Evolutionary conservation across 1,140 invertebrate genomes (phyloP), one percentile per base, ranked within the genome.

Genomic region (Drosophila orosa): DNA sequence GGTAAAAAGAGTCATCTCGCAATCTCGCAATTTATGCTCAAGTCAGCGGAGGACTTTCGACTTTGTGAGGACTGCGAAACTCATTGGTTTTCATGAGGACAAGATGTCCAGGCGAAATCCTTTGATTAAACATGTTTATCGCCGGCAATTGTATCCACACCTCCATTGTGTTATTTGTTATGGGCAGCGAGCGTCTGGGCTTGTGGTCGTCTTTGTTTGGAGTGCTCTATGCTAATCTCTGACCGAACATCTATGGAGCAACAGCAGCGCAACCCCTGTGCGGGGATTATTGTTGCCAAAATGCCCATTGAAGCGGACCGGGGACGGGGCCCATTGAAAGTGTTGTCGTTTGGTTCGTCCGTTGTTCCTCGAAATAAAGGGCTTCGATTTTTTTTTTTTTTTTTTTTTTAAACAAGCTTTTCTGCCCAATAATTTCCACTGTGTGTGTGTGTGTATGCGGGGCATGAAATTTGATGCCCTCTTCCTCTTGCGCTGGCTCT

Each of bases 391-490:
- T 84, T 54, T 89, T 83, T 84, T 48, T 48, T 12, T 48, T 27
- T 3, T 48, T 27, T 87, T 63, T 89, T 80, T 74, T 78, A 87
- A 87, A 87, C 84, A 89, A 89, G 84, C 85, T 87, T 87, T 89
- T 69, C 63, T 78, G 74, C 73, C 63, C 73, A 77, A 72, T 72
- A 77, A 72, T 72, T 72, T 65, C 39, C 60, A 68, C 40, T 27
- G 24, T 63, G 37, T 47, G 37, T 55, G 25, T 44, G 19, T 60
- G 35, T 62, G 35, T 47, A 48, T 84, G 80, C 67, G 72, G 65
- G 74, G 84, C 80, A 80, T 87, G 84, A 87, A 87, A 87, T 87
- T 89, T 87, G 84, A 87, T 87, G 84, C 72, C 73, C 57, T 63
- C 65, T 78, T 77, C 55, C 73, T 71, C 55, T 44, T 58, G 19